Conservation (phyloP, 2,888 invertebrate genomes). For the Agrochola litura region DNA sequence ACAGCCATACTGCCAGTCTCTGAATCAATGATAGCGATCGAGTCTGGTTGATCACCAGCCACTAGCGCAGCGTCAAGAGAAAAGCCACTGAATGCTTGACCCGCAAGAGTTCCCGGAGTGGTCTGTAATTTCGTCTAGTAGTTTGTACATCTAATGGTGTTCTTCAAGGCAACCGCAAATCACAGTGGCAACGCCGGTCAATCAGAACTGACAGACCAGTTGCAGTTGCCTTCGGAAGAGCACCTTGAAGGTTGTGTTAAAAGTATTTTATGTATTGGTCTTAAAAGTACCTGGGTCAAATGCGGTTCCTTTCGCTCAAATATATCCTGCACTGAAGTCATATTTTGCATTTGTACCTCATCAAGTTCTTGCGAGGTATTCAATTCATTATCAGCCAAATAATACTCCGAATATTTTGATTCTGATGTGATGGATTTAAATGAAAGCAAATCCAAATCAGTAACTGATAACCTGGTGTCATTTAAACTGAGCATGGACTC, state of each 20-base stretch:
- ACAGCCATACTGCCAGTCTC: slow-evolving; percentile 81
- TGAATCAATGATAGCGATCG: slow-evolving; percentile 80
- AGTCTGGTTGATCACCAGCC: slow-evolving; percentile 79
- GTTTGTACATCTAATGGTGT: not conserved
- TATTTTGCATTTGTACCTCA: slow-evolving; percentile 43
- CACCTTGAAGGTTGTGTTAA: not conserved
- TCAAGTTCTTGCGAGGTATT: slow-evolving; percentile 48
- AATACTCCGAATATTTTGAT: slow-evolving; percentile 80
- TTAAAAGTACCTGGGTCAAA: slow-evolving; percentile 69
- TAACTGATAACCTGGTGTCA: slow-evolving; percentile 63
- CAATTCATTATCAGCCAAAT: slow-evolving; percentile 76
- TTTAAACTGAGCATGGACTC: slow-evolving; percentile 69
- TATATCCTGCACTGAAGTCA: slow-evolving; percentile 77
- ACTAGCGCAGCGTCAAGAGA: slow-evolving; percentile 77
- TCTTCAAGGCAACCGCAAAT: not conserved
- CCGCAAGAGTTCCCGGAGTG: slow-evolving; percentile 72
- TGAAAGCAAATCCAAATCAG: slow-evolving; percentile 78
- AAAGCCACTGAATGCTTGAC: slow-evolving; percentile 84
- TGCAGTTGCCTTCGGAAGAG: not conserved
- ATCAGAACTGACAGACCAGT: not conserved
- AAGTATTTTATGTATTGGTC: not conserved
- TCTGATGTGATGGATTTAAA: slow-evolving; percentile 77
- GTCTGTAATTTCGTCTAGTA: slow-evolving; percentile 67
- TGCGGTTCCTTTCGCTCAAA: slow-evolving; percentile 80
- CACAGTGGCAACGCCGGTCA: not conserved